Evolutionary conservation across 2,113 vertebrate genomes (phyloP).

Genomic region (Tragelaphus strepsiceros): DNA sequence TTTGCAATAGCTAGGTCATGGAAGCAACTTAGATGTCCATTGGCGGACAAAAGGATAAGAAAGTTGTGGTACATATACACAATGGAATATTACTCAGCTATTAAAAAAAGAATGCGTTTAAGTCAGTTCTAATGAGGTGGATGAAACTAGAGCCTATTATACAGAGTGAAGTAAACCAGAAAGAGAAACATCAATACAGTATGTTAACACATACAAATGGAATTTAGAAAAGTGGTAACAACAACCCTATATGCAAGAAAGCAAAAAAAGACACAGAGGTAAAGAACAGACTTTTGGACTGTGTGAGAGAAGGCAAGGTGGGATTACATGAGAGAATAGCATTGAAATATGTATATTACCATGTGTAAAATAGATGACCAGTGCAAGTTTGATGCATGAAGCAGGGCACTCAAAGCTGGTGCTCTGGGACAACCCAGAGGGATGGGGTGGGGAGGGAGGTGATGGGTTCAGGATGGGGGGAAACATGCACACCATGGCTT

Average conservation of each 20-base stretch:
- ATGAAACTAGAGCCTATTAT: not conserved
- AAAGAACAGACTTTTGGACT: not conserved
- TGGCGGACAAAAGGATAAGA: not conserved
- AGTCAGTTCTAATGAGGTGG: not conserved
- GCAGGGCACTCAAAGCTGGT: not conserved
- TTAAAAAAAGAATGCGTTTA: not conserved
- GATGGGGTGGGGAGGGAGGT: not conserved
- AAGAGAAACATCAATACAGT: not conserved
- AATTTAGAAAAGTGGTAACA: not conserved
- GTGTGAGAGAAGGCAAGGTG: not conserved
- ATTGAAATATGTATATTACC: not conserved
- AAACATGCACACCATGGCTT: not conserved
- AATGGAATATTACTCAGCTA: not conserved
- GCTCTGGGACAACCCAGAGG: not conserved
- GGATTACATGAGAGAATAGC: not conserved
- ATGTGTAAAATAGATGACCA: not conserved
- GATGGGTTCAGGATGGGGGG: not conserved
- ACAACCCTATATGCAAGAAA: not conserved
- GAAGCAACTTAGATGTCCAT: not conserved
- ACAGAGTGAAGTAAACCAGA: not conserved
- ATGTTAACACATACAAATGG: not conserved
- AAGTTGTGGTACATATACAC: not conserved
- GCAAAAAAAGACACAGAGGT: not conserved
- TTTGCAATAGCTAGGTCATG: not conserved
- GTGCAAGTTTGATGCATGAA: not conserved